Percentiles rank a stretch among this genome's conserved stretches.
These are phyloP conservation scores for Lacerta agilis DNA, from an alignment of 2,797 vertebrate genomes.

Conservation along the genomic window DNA sequence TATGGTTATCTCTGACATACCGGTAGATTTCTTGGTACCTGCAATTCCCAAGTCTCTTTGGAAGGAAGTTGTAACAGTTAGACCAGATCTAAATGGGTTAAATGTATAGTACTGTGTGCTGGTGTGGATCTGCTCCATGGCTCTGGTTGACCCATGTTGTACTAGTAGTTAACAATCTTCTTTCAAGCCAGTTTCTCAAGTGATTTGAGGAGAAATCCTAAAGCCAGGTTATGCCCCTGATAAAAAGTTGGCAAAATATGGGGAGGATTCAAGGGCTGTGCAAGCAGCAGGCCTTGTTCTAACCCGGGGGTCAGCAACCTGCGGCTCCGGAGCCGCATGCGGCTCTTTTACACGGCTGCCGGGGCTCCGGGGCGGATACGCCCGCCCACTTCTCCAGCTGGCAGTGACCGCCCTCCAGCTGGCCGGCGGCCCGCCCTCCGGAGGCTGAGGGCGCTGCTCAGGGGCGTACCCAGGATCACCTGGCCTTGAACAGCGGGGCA, in stretches of 20 bases:
- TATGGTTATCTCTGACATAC: not conserved
- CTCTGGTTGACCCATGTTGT: too few species aligned
- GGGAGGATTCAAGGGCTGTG: not conserved
- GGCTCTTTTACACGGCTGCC: too few species aligned
- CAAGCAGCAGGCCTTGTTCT: not conserved
- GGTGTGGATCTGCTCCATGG: not conserved
- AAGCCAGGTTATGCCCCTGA: not conserved
- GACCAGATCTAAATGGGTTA: not conserved
- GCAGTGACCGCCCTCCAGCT: too few species aligned
- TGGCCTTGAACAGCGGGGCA: too few species aligned
- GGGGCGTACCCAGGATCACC: too few species aligned
- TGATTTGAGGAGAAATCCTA: not conserved
- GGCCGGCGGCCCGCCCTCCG: too few species aligned
- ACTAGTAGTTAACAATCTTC: too few species aligned
- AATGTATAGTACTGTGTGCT: not conserved
- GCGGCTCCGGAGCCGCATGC: too few species aligned
- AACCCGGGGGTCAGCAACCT: too few species aligned
- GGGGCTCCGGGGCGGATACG: too few species aligned
- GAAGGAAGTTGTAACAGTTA: not conserved
- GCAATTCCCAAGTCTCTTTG: not conserved
- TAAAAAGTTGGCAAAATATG: not conserved
- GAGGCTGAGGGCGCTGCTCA: too few species aligned
- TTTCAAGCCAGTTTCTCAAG: not conserved
- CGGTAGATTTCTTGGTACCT: not conserved
- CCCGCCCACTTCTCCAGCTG: too few species aligned